These are phyloP conservation scores for Ashinkailepas kermadecensis DNA, from an alignment of 2,888 invertebrate species.

Conservation along the genomic window DNA sequence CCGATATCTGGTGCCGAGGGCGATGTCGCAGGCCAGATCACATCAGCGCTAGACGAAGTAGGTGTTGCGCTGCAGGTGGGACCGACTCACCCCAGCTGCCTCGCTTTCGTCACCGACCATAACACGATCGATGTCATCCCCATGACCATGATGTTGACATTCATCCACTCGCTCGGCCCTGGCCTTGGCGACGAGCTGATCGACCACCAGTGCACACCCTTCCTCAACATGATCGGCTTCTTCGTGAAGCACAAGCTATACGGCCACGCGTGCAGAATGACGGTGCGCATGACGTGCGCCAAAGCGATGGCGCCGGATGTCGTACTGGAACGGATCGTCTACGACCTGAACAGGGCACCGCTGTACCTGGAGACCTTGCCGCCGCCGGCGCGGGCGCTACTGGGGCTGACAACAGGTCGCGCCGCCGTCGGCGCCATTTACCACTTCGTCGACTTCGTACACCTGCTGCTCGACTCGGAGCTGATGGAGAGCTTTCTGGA, in stretches of 20 bases:
- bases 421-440: background rate
- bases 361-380: background rate
- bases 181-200: background rate
- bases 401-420: background rate
- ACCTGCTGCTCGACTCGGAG: background rate
- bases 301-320: background rate
- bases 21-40: background rate
- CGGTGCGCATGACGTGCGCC: background rate
- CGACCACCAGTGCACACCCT: background rate
- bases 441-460: background rate
- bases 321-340: background rate
- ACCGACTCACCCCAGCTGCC: background rate
- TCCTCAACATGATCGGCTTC: slow-evolving; percentile 7
- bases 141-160: background rate
- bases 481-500: background rate
- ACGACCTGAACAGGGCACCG: background rate
- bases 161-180: background rate
- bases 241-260: background rate
- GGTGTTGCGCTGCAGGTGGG: background rate
- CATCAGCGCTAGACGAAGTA: background rate
- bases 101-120: background rate
- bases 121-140: background rate
- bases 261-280: background rate
- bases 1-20: background rate
- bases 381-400: background rate